Evolutionary conservation across 2,888 invertebrate species (phyloP), one percentile per base, ranked within the genome.

Genomic region (Palloptera scutellata): DNA sequence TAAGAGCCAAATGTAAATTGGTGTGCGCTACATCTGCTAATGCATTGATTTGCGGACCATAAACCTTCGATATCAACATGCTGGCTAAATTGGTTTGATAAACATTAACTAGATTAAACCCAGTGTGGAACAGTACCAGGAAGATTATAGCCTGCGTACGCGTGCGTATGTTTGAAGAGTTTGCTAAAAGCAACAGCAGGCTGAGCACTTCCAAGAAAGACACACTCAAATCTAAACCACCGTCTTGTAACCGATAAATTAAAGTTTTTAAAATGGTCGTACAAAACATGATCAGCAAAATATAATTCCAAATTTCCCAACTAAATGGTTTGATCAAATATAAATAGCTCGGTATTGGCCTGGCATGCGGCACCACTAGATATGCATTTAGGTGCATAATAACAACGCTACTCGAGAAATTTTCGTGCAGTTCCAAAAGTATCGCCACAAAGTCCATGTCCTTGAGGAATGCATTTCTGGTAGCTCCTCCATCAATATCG

Each of bases 71-170:
- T 1, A 78, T 74, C 41, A 73, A 60, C 66, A 75, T 75, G 59
- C 75, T 78, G 0, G 77, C 76, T 0, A 79, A 67, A 60, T 74
- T 69, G 0, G 76, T 76, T 59, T 73, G 61, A 41, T 79, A 78
- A 1, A 77, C 65, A 64, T 76, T 78, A 12, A 76, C 77, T 0
- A 79, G 42, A 15, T 78, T 64, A 3, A 79, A 71, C 0, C 79
- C 65, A 0, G 78, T 63, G 6, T 30, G 30, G 0, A 67, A 15
- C 11, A 74, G 19, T 1, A 74, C 69, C 48, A 78, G 64, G 8
- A 77, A 58, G 6, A 75, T 13, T 0, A 74, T 5, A 1, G 72
- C 62, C 0, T 74, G 73, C 8, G 71, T 68, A 5, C 68, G 61
- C 0, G 66, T 40, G 30, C 51, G 8, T 3, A 54, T 19, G 70